Conservation (phyloP, 2,113 vertebrate genomes). For the Mesitornis unicolor region DNA sequence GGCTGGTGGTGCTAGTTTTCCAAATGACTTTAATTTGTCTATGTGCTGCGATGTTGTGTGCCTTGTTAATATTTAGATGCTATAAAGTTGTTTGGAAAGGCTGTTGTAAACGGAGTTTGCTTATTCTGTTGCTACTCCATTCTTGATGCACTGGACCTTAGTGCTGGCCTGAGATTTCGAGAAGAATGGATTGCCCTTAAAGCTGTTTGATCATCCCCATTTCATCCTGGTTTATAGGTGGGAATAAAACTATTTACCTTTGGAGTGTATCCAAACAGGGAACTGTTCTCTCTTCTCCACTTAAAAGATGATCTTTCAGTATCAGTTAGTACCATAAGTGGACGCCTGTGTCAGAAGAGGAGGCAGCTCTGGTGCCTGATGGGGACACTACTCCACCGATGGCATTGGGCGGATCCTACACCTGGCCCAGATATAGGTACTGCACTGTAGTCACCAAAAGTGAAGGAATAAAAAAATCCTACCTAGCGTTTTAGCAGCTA, state of each 20-base stretch:
- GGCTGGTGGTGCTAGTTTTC: not conserved
- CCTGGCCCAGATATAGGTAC: not conserved
- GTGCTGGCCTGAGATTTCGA: not conserved
- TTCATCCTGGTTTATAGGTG: not conserved
- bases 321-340: not conserved
- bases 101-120: not conserved
- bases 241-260: not conserved
- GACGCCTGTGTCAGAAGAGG: not conserved
- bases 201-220: not conserved
- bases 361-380: not conserved
- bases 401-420: not conserved
- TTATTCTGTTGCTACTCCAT: not conserved
- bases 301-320: not conserved
- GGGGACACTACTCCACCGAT: rapidly evolving
- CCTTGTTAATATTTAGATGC: not conserved
- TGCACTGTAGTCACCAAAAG: not conserved
- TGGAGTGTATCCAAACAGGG: not conserved
- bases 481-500: not conserved
- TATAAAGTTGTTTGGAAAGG: not conserved
- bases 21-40: not conserved
- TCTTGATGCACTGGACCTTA: not conserved
- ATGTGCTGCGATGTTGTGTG: not conserved
- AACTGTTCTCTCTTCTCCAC: not conserved
- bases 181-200: not conserved
- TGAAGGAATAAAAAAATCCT: not conserved